A percentile compares a stretch with the other conserved stretches of the same genome.
phyloP scores from a whole-genome alignment of 2,797 vertebrate species.

The Clarias laeviceps region DNA sequence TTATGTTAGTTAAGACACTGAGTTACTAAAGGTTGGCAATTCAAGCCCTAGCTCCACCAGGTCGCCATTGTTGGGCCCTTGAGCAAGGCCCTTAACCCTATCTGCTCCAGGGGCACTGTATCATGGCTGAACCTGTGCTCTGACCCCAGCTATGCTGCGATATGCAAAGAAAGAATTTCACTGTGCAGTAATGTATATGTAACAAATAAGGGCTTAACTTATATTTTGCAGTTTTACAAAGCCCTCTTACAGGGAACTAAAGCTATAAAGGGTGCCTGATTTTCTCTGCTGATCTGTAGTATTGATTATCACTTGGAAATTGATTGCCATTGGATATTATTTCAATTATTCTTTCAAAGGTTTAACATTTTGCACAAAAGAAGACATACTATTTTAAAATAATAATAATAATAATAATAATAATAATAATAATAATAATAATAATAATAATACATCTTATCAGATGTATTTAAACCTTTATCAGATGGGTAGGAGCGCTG shows the following conservation, averaged over 20 bases:
- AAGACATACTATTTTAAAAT: conserved; percentile 9
- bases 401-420: neutral
- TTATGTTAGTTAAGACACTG: too few species aligned
- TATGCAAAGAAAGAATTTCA: too few species aligned
- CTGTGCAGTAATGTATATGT: too few species aligned
- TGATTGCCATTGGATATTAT: conserved; percentile 24
- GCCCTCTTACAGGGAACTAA: conserved; percentile 17
- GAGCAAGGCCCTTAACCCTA: too few species aligned
- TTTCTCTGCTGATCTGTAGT: conserved; percentile 21
- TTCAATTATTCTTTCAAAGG: conserved; percentile 23
- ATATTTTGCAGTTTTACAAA: conserved; percentile 17
- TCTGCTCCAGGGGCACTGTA: too few species aligned
- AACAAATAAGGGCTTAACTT: too few species aligned
- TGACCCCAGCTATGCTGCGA: too few species aligned
- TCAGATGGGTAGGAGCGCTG: conserved; percentile 21
- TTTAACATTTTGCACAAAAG: conserved; percentile 7
- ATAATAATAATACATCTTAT: conserved; percentile 1
- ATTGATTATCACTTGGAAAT: conserved; percentile 33
- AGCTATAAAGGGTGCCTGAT: conserved; percentile 5
- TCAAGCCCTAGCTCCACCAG: too few species aligned
- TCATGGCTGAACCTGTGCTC: too few species aligned
- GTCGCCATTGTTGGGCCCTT: too few species aligned
- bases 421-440: too few species aligned
- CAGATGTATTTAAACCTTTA: neutral
- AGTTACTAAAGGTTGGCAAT: too few species aligned